Evolutionary conservation across 2,888 invertebrate species (phyloP).

Genomic region (Spodoptera exigua): DNA sequence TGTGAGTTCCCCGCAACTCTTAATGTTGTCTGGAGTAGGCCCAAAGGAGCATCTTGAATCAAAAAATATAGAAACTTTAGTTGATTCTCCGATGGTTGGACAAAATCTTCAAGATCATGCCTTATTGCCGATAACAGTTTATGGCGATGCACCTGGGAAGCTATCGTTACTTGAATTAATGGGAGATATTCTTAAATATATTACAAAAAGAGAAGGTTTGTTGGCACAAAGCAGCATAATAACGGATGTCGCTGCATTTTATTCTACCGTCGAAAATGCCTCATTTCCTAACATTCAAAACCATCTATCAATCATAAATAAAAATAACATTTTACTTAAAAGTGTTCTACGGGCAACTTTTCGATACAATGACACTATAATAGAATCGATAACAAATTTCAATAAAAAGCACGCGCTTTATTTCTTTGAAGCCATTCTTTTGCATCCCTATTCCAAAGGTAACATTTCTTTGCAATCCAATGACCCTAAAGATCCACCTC

Average conservation of each 20-base stretch:
- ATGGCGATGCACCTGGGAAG: conserved; percentile 23
- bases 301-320: conserved; percentile 15
- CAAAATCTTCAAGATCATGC: conserved; percentile 80
- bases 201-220: conserved; percentile 24
- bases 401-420: conserved; percentile 21
- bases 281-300: conserved; percentile 34
- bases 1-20: conserved; percentile 76
- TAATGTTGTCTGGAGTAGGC: conserved; percentile 81
- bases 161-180: conserved; percentile 7
- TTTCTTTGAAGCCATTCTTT: conserved; percentile 18
- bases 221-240: conserved; percentile 22
- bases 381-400: conserved; percentile 24
- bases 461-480: conserved; percentile 40
- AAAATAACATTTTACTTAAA: conserved; percentile 19
- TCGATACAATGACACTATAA: conserved; percentile 21
- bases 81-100: conserved; percentile 75
- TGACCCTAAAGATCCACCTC: conserved; percentile 31
- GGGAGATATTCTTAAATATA: conserved; percentile 29
- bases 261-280: conserved; percentile 23
- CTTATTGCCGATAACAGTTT: conserved; percentile 29
- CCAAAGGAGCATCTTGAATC: conserved; percentile 66
- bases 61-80: conserved; percentile 65
- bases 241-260: conserved; percentile 33
- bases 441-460: conserved; percentile 46
- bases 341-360: conserved; percentile 9